These are phyloP conservation scores for Protonemura montana DNA, from an alignment of 2,888 invertebrate genomes.

Conservation along the genomic window DNA sequence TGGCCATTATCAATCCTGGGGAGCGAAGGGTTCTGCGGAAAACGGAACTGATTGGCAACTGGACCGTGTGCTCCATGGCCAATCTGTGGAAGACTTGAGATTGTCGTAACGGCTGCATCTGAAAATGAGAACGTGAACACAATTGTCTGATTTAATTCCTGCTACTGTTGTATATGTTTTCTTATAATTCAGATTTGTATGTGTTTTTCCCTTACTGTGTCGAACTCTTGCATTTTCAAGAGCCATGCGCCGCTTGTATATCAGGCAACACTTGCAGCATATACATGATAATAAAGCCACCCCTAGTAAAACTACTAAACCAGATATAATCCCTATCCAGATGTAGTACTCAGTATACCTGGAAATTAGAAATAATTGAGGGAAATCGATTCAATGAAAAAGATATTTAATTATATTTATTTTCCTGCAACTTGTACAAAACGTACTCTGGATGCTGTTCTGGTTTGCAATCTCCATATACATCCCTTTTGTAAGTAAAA, in stretches of 20 bases:
- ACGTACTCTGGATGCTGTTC: not conserved
- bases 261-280: not conserved
- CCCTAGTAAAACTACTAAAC: not conserved
- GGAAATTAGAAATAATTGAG: not conserved
- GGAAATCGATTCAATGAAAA: too few species aligned
- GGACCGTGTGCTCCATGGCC: not conserved
- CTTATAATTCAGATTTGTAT: not conserved
- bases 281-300: not conserved
- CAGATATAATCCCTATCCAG: slow-evolving; percentile 1
- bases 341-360: not conserved
- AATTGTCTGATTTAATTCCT: not conserved
- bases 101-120: not conserved
- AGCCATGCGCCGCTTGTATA: not conserved
- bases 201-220: not conserved
- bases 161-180: not conserved
- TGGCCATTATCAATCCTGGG: not conserved
- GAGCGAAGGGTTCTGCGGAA: not conserved
- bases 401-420: not conserved
- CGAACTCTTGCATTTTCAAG: not conserved
- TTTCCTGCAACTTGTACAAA: not conserved
- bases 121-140: not conserved
- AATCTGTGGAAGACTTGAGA: not conserved
- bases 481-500: not conserved
- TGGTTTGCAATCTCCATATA: not conserved
- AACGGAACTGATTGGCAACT: not conserved